These are phyloP conservation scores for Crenuchus spilurus DNA, from an alignment of 2,797 vertebrate species.

Conservation along the genomic window DNA sequence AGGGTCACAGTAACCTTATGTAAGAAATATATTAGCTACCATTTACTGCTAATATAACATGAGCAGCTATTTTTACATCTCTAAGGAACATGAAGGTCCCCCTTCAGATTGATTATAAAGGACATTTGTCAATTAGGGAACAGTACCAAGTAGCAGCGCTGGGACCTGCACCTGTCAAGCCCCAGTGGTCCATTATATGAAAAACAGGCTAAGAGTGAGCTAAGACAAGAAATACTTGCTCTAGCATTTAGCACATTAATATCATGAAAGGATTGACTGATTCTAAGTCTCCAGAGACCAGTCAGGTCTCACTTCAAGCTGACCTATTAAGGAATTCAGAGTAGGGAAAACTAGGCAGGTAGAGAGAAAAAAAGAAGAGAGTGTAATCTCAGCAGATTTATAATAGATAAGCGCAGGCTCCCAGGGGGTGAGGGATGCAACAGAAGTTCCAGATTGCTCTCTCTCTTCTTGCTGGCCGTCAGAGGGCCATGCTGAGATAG, in stretches of 20 bases:
- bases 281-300: not conserved
- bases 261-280: not conserved
- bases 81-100: not conserved
- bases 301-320: not conserved
- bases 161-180: not conserved
- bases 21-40: no score
- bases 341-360: not conserved
- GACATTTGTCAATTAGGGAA: not conserved
- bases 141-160: not conserved
- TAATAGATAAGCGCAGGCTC: conserved; percentile 70
- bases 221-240: not conserved
- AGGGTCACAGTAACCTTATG: no score
- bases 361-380: conserved; percentile 7
- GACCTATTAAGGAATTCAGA: not conserved
- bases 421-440: conserved; percentile 62
- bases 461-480: conserved; percentile 85
- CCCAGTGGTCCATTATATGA: not conserved
- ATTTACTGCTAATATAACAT: not conserved
- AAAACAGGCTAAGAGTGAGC: not conserved
- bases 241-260: not conserved
- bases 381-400: conserved; percentile 62
- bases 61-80: not conserved
- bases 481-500: conserved; percentile 84
- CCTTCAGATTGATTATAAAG: not conserved
- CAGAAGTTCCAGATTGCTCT: conserved; percentile 79